Evolutionary conservation across 2,888 invertebrate species (phyloP).

Genomic region (Acleris holmiana): DNA sequence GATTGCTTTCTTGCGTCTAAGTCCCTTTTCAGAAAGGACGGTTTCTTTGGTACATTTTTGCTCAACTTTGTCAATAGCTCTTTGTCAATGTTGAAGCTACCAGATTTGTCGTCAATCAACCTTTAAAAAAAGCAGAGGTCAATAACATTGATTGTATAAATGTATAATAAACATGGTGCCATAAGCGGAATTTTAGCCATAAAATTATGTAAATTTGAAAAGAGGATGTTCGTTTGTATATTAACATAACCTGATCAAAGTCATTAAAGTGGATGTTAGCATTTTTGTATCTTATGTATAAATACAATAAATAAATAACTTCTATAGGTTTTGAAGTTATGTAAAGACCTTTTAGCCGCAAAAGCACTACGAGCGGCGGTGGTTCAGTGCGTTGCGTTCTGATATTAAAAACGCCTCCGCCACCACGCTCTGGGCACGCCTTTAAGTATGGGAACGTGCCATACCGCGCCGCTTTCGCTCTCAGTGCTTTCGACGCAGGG

Average conservation of each 20-base stretch:
- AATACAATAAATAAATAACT: too few relatives aligned
- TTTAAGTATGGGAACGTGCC: too few relatives aligned
- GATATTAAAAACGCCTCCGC: too few relatives aligned
- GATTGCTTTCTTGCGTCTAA: constrained; percentile 97
- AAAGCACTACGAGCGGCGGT: too few relatives aligned
- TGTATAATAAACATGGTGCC: not conserved
- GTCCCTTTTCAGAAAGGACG: constrained; percentile 96
- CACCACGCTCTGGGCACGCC: too few relatives aligned
- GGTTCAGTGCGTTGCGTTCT: too few relatives aligned
- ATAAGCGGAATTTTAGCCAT: not conserved
- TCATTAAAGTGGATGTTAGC: too few relatives aligned
- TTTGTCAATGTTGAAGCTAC: constrained; percentile 94
- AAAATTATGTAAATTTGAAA: not conserved
- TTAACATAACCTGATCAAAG: not conserved
- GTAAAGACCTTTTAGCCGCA: too few relatives aligned
- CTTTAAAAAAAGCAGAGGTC: constrained; percentile 75
- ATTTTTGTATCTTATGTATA: too few relatives aligned
- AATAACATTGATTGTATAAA: constrained; percentile 1
- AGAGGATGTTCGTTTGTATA: not conserved
- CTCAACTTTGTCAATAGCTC: constrained; percentile 92
- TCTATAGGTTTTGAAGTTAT: too few relatives aligned
- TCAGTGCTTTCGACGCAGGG: too few relatives aligned
- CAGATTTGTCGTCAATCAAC: constrained; percentile 95
- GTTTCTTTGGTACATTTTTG: constrained; percentile 94
- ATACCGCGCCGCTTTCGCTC: too few relatives aligned